A percentile compares a stretch with the other conserved stretches of the same genome.
Conservation (phyloP, 1,140 invertebrate species). For the Diploscapter pachys region DNA sequence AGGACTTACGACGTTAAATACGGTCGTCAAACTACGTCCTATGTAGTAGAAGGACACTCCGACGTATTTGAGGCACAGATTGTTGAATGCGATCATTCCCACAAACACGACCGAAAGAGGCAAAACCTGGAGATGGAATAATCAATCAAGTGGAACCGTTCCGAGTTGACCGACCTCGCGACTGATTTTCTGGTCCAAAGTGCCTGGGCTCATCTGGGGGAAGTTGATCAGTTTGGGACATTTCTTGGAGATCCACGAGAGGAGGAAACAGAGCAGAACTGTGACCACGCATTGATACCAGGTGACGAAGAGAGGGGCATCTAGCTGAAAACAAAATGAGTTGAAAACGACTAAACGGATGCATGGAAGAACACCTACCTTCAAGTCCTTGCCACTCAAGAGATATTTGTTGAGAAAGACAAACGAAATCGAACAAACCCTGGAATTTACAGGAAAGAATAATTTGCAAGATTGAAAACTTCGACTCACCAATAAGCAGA, state of each 20-base stretch:
- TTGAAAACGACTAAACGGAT: too few relatives aligned
- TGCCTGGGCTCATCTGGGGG: slow-evolving; percentile 59
- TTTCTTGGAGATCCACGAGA: slow-evolving; percentile 64
- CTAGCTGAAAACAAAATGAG: slow-evolving; percentile 61
- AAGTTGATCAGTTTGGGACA: slow-evolving; percentile 66
- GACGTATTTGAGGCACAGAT: slow-evolving; percentile 92
- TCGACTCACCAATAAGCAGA: too few relatives aligned
- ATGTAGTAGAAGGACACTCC: slow-evolving; percentile 97
- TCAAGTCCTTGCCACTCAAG: slow-evolving; percentile 64
- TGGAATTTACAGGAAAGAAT: slow-evolving; percentile 19
- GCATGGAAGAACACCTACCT: slow-evolving; percentile 54
- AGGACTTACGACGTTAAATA: slow-evolving; percentile 82
- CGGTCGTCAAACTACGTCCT: slow-evolving; percentile 90
- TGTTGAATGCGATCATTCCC: slow-evolving; percentile 92
- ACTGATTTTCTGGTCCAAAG: slow-evolving; percentile 57
- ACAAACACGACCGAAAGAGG: slow-evolving; percentile 90
- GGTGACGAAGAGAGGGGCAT: slow-evolving; percentile 93
- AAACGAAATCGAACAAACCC: slow-evolving; percentile 55
- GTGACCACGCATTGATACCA: slow-evolving; percentile 94
- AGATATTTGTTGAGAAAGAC: slow-evolving; percentile 65
- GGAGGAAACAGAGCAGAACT: slow-evolving; percentile 73
- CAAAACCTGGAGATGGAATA: slow-evolving; percentile 67
- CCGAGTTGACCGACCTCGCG: slow-evolving; percentile 17
- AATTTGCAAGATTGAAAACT: too few relatives aligned
- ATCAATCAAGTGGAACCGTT: slow-evolving; percentile 14